These are phyloP conservation scores for Rhagonycha fulva DNA, from an alignment of 2,888 invertebrate genomes.

Conservation along the genomic window DNA sequence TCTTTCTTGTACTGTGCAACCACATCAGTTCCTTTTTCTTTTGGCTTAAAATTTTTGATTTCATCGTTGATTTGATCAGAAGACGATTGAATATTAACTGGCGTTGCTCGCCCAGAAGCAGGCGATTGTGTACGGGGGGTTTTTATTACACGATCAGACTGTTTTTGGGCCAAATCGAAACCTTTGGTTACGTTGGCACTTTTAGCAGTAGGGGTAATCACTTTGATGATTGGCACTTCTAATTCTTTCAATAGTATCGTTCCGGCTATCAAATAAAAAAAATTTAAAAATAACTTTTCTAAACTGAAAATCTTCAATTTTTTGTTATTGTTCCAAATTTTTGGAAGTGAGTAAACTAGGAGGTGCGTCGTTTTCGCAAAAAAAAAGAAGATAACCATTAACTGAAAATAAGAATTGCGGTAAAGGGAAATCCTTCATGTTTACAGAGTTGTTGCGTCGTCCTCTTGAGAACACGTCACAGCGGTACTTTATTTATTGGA, in stretches of 20 bases:
- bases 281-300: not conserved
- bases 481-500: no score
- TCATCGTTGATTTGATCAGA: conserved; percentile 29
- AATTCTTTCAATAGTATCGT: conserved; percentile 8
- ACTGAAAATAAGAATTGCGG: no score
- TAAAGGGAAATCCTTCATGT: no score
- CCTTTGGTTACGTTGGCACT: conserved; percentile 61
- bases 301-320: no score
- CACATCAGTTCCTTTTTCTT: conserved; percentile 64
- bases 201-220: conserved; percentile 55
- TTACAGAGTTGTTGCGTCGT: no score
- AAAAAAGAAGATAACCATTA: no score
- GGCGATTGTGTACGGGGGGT: conserved; percentile 75
- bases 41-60: conserved; percentile 51
- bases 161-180: conserved; percentile 58
- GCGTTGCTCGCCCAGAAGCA: conserved; percentile 63
- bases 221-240: conserved; percentile 37
- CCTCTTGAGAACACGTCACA: no score
- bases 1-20: conserved; percentile 70
- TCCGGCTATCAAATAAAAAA: not conserved
- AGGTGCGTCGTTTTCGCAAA: no score
- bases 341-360: no score
- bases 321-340: no score
- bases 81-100: conserved; percentile 41
- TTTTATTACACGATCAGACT: conserved; percentile 44